Evolutionary conservation across 2,888 invertebrate genomes (phyloP).

Genomic region (Scotopteryx bipunctaria): DNA sequence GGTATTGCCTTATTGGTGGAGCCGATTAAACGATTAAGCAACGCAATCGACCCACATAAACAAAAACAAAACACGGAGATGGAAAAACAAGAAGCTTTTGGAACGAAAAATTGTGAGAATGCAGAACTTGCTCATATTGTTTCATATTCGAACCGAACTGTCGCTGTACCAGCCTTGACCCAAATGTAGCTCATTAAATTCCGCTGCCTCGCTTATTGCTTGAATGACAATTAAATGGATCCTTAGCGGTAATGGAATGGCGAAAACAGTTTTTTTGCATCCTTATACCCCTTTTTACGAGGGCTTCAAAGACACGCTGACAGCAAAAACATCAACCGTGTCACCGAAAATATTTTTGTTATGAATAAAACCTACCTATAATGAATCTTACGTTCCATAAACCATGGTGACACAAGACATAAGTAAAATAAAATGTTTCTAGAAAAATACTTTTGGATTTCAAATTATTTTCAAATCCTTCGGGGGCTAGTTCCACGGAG

Average conservation of each 20-base stretch:
- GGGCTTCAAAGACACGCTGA: conserved; percentile 44
- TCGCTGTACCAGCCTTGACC: conserved; percentile 60
- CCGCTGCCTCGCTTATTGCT: conserved; percentile 65
- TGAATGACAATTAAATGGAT: conserved; percentile 69
- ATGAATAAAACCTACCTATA: conserved; percentile 14
- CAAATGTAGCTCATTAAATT: conserved; percentile 71
- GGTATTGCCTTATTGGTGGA: conserved; percentile 24
- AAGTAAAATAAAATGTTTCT: not conserved
- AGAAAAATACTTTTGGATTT: not conserved
- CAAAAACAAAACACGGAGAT: conserved; percentile 7
- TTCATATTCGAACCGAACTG: conserved; percentile 37
- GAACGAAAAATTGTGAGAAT: conserved; percentile 18
- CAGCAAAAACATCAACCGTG: conserved; percentile 31
- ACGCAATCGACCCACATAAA: conserved; percentile 16
- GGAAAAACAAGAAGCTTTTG: conserved; percentile 5
- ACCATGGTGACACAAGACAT: not conserved
- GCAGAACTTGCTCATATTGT: conserved; percentile 38
- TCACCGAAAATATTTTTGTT: conserved; percentile 24
- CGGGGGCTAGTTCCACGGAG: too few species aligned
- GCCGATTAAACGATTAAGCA: conserved; percentile 29
- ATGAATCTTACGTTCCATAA: conserved; percentile 15
- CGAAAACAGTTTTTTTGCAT: conserved; percentile 56
- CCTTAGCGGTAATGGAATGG: conserved; percentile 55
- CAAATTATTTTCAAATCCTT: too few species aligned
- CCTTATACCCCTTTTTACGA: conserved; percentile 54